A percentile compares a stretch with the other conserved stretches of the same genome.
These are phyloP conservation scores for Orthosia cruda DNA, from an alignment of 2,888 invertebrate genomes.

Conservation along the genomic window DNA sequence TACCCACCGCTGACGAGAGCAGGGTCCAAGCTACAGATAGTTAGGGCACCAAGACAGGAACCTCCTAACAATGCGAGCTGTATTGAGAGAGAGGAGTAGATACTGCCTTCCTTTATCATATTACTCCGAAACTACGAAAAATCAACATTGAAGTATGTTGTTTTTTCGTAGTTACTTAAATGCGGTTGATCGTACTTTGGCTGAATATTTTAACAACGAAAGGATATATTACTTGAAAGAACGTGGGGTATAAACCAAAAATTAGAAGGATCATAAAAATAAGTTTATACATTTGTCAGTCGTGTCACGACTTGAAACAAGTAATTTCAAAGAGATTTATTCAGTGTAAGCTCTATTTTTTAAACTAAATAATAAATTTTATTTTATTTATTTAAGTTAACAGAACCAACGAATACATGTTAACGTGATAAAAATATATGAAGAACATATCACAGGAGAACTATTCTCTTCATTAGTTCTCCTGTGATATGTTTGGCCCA, in stretches of 20 bases:
- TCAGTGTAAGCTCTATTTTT: conserved; percentile 4
- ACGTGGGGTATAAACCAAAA: conserved; percentile 28
- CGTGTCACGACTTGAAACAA: conserved; percentile 33
- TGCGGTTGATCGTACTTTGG: neutral
- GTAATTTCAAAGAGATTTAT: conserved; percentile 15
- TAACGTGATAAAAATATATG: neutral
- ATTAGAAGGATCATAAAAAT: neutral
- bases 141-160: too few species aligned
- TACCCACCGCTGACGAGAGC: too few species aligned
- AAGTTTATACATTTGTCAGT: conserved; percentile 2
- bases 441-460: too few species aligned
- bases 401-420: neutral
- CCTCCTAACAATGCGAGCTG: too few species aligned
- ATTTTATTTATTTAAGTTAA: neutral
- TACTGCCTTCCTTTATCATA: too few species aligned
- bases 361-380: conserved; percentile 1
- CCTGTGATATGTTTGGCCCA: too few species aligned
- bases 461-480: too few species aligned
- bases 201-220: neutral
- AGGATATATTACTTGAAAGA: neutral
- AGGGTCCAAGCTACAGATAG: too few species aligned
- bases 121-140: too few species aligned
- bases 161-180: neutral
- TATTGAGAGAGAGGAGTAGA: too few species aligned
- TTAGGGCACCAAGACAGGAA: too few species aligned